Base-by-base conservation (phyloP, 2,888 invertebrate species). In the Leptogaster cylindrica region DNA sequence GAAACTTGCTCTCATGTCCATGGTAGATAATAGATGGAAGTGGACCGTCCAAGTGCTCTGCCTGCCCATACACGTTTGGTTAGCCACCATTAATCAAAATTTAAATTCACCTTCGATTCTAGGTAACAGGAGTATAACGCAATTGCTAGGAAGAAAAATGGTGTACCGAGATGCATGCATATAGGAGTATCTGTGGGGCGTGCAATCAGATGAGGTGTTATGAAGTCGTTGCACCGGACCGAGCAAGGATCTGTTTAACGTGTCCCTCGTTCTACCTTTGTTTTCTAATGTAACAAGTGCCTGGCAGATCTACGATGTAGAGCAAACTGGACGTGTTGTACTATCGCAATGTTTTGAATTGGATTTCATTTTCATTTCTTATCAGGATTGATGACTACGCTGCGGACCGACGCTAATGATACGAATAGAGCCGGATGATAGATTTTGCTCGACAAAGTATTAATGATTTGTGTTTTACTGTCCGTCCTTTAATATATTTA, bases 61-160 rank as follows among this genome's bases (percentile, higher is more conserved):
- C 25, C 14, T 28, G 41, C 25, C 23, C 41, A 12, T 7, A 6
- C 28, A 44, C 44, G 61, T 61, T 44, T 44, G 27, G 12, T 10
- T 44, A 28, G 18, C 27, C 33, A 7, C 31, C 64, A 64, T 64
- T 64, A 64, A 64, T 64, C 64, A 64, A 64, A 50, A 64, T 64
- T 64, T 64, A 64, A 64, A 50, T 36, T 50, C 64, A 64, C 48
- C 50, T 64, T 64, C 50, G 48, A 50, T 36, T 50, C 64, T 64
- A 33, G 64, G 64, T 64, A 64, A 64, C 36, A 64, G 50, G 48
- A 64, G 64, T 64, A 64, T 46, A 48, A 46, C 64, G 61, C 55
- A 18, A 55, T 55, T 23, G 55, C 36, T 12, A 55, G 36, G 16
- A 55, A 55, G 50, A 55, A 36, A 55, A 55, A 55, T 39, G 12